These are phyloP conservation scores for Holacanthus passer DNA, from an alignment of 2,113 vertebrate genomes.

Conservation along the genomic window DNA sequence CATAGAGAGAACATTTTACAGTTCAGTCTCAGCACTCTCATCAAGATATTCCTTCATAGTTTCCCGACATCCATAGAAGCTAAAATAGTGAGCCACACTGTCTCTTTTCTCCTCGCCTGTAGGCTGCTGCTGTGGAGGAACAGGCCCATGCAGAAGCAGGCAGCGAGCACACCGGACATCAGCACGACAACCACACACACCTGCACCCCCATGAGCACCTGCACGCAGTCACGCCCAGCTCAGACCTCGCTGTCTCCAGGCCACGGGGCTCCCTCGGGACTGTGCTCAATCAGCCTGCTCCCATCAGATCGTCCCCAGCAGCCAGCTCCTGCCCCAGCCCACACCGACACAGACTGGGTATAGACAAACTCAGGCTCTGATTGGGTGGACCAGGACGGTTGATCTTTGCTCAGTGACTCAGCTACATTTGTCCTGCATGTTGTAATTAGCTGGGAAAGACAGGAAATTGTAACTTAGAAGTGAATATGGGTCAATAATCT, in stretches of 20 bases:
- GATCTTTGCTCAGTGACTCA: not conserved
- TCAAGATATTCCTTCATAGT: no score
- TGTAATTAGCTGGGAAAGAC: not conserved
- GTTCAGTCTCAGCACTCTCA: no score
- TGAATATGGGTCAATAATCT: not conserved
- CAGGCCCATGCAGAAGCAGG: slow-evolving; percentile 29
- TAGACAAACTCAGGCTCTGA: slow-evolving; percentile 45
- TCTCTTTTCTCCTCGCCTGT: not conserved
- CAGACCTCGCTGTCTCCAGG: not conserved
- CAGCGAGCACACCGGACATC: slow-evolving; percentile 31
- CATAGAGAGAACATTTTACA: no score
- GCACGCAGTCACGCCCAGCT: slow-evolving; percentile 26
- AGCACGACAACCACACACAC: slow-evolving; percentile 65
- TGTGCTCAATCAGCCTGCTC: slow-evolving; percentile 37
- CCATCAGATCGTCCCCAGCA: slow-evolving; percentile 40
- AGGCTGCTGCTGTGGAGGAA: slow-evolving; percentile 53
- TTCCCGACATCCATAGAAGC: not conserved
- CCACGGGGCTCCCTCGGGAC: slow-evolving; percentile 34
- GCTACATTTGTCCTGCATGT: not conserved
- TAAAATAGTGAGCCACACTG: not conserved
- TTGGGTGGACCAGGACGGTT: not conserved
- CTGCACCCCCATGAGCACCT: slow-evolving; percentile 64
- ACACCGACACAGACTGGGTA: slow-evolving; percentile 44
- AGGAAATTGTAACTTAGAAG: not conserved
- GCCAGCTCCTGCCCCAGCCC: slow-evolving; percentile 65